Percentiles rank a stretch among this genome's conserved stretches.
phyloP scores from a whole-genome alignment of 2,888 invertebrate species.

The Ligdia adustata region DNA sequence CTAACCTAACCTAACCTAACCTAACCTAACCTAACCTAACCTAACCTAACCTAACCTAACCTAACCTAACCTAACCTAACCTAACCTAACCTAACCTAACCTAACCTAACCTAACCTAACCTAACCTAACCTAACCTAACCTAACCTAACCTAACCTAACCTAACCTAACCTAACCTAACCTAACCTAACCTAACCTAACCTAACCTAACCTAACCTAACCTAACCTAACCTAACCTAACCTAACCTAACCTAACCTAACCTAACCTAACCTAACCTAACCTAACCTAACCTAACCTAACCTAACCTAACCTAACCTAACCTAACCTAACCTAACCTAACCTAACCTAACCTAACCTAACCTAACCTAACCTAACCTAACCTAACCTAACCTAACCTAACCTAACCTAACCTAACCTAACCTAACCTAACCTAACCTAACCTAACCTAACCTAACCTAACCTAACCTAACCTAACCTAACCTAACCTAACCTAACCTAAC shows the following conservation, averaged over 20 bases:
- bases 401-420: constrained; percentile 20
- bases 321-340: constrained; percentile 25
- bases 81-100: background rate
- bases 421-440: constrained; percentile 22
- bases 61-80: background rate
- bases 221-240: constrained; percentile 27
- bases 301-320: constrained; percentile 24
- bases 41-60: background rate
- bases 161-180: constrained; percentile 26
- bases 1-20: background rate
- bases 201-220: constrained; percentile 28
- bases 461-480: constrained; percentile 32
- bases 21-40: background rate
- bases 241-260: constrained; percentile 27
- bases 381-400: constrained; percentile 25
- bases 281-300: constrained; percentile 23
- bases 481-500: constrained; percentile 31
- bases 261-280: constrained; percentile 27
- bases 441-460: constrained; percentile 23
- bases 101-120: background rate
- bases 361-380: constrained; percentile 25
- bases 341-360: constrained; percentile 10
- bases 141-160: constrained; percentile 20
- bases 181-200: constrained; percentile 30
- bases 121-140: constrained; percentile 5